Percentiles rank a stretch among this genome's conserved stretches.
Evolutionary conservation across 2,113 vertebrate species (phyloP).

Genomic region (Cyanoliseus patagonus): DNA sequence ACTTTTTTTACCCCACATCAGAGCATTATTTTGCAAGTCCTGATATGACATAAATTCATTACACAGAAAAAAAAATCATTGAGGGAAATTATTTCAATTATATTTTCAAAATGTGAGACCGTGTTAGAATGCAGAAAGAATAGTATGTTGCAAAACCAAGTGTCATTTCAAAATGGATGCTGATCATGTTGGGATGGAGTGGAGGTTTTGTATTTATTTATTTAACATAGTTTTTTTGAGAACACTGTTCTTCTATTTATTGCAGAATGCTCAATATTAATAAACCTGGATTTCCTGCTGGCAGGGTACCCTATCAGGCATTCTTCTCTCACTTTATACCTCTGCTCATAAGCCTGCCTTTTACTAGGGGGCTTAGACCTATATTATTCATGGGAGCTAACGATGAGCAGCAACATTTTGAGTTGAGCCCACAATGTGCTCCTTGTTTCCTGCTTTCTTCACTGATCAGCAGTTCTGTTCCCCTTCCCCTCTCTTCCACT

Average conservation of each 20-base stretch:
- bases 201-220: background rate
- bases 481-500: constrained; percentile 11
- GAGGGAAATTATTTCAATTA: background rate
- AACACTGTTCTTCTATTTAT: background rate
- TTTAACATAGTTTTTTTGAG: background rate
- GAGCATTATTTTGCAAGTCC: background rate
- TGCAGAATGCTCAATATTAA: background rate
- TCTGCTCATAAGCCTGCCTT: background rate
- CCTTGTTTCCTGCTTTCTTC: background rate
- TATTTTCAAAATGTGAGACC: background rate
- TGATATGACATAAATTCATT: background rate
- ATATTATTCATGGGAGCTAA: background rate
- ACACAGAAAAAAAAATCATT: background rate
- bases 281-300: background rate
- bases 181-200: background rate
- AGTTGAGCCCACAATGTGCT: background rate
- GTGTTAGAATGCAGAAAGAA: background rate
- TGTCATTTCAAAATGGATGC: background rate
- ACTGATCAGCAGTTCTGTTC: background rate
- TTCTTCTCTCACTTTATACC: background rate
- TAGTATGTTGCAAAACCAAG: background rate
- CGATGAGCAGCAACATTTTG: background rate
- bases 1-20: background rate
- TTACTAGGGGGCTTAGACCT: background rate
- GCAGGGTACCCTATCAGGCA: background rate